Percentiles rank a stretch among this genome's conserved stretches.
These are phyloP conservation scores for Perccottus glenii DNA, from an alignment of 2,113 vertebrate species.

Conservation along the genomic window DNA sequence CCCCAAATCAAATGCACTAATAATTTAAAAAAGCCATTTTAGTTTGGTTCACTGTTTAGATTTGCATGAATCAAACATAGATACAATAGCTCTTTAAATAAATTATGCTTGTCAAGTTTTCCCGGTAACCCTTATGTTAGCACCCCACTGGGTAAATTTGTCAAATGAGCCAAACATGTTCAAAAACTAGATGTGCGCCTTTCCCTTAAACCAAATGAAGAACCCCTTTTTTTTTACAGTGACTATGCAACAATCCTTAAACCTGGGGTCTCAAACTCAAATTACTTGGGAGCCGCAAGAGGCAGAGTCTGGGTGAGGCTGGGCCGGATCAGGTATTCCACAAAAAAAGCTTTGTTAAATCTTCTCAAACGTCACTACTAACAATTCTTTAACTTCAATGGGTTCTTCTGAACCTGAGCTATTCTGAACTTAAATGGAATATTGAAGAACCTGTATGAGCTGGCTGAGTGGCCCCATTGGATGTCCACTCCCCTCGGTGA, in stretches of 20 bases:
- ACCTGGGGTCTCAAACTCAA: too few species aligned
- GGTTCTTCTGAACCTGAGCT: too few species aligned
- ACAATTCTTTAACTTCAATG: too few species aligned
- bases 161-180: conserved; percentile 19
- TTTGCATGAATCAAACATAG: conserved; percentile 49
- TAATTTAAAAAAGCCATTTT: conserved; percentile 50
- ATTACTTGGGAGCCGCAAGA: too few species aligned
- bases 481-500: too few species aligned
- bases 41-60: conserved; percentile 54
- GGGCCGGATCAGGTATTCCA: too few species aligned
- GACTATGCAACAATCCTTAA: neutral
- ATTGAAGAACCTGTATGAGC: too few species aligned
- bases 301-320: too few species aligned
- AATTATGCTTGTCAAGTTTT: conserved; percentile 47
- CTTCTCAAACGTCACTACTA: too few species aligned
- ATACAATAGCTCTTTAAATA: conserved; percentile 38
- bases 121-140: conserved; percentile 27
- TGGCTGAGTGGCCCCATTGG: too few species aligned
- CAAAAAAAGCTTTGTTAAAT: too few species aligned
- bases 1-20: conserved; percentile 27
- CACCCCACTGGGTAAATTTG: conserved; percentile 24
- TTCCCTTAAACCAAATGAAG: neutral
- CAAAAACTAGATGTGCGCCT: neutral
- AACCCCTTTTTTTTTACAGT: neutral
- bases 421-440: too few species aligned